Evolutionary conservation across 2,888 invertebrate species (phyloP).

Genomic region (Bombylius discolor): DNA sequence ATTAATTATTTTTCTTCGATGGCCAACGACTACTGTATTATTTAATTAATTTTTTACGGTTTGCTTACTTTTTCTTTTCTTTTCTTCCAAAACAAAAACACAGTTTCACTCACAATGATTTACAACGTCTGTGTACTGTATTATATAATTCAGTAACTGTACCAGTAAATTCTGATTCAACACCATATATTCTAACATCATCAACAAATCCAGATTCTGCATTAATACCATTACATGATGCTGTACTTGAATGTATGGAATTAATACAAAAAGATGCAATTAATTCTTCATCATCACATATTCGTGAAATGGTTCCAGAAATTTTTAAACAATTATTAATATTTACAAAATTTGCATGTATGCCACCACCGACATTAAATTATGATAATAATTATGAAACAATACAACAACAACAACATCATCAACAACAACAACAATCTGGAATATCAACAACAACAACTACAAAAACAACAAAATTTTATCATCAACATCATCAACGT

Average conservation of each 20-base stretch:
- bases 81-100: not conserved
- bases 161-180: constrained; percentile 67
- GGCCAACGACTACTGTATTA: not conserved
- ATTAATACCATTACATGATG: constrained; percentile 71
- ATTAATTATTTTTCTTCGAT: not conserved
- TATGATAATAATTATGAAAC: constrained; percentile 11
- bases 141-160: constrained; percentile 65
- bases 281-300: constrained; percentile 22
- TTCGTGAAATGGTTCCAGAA: constrained; percentile 51
- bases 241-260: constrained; percentile 74
- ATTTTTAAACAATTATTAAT: constrained; percentile 52
- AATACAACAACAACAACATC: constrained; percentile 1
- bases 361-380: constrained; percentile 38
- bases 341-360: constrained; percentile 57
- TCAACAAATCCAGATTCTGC: constrained; percentile 66
- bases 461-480: not conserved
- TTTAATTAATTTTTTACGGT: too few relatives aligned
- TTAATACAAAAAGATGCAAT: constrained; percentile 62
- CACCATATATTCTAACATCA: constrained; percentile 68
- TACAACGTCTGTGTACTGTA: constrained; percentile 64
- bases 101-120: constrained; percentile 45
- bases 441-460: constrained; percentile 14
- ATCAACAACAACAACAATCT: constrained; percentile 22
- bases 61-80: too few relatives aligned
- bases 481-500: constrained; percentile 17